phyloP scores from a whole-genome alignment of 1,140 invertebrate genomes.

The Drosophila mauritiana region DNA sequence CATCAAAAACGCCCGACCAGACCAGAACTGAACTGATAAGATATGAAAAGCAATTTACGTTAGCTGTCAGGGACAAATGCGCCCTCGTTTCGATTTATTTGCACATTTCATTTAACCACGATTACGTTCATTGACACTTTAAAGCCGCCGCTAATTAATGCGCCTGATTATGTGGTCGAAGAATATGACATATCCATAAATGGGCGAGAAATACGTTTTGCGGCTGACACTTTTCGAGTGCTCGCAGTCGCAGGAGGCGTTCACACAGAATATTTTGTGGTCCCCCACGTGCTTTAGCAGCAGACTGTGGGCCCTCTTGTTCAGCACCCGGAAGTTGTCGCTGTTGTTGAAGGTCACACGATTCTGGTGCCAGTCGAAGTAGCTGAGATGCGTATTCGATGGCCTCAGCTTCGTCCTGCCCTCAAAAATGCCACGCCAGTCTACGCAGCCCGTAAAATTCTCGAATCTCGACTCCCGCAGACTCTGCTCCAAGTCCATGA shows the following conservation, averaged over 20 bases:
- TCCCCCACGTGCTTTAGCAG: constrained; percentile 49
- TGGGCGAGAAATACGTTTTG: constrained; percentile 33
- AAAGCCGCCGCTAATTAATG: constrained; percentile 50
- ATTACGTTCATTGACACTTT: constrained; percentile 25
- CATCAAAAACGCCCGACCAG: constrained; percentile 55
- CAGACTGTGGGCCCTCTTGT: constrained; percentile 45
- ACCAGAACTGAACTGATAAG: constrained; percentile 41
- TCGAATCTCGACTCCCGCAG: constrained; percentile 17
- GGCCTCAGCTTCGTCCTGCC: constrained; percentile 35
- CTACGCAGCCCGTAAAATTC: constrained; percentile 1
- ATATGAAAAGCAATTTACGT: constrained; percentile 79
- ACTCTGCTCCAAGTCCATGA: constrained; percentile 54
- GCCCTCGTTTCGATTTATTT: constrained; percentile 12
- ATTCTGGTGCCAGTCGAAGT: constrained; percentile 47
- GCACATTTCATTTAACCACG: neutral
- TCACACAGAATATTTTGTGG: constrained; percentile 57
- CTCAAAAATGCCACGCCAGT: constrained; percentile 54
- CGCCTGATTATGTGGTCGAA: constrained; percentile 53
- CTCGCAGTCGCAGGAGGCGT: constrained; percentile 21
- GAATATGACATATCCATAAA: constrained; percentile 58
- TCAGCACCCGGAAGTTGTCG: constrained; percentile 35
- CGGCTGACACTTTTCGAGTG: constrained; percentile 15
- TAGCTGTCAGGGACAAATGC: constrained; percentile 74
- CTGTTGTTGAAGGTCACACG: constrained; percentile 28
- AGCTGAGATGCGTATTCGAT: constrained; percentile 32